Conservation (phyloP, 1,140 invertebrate genomes). For the Penaeus indicus region DNA sequence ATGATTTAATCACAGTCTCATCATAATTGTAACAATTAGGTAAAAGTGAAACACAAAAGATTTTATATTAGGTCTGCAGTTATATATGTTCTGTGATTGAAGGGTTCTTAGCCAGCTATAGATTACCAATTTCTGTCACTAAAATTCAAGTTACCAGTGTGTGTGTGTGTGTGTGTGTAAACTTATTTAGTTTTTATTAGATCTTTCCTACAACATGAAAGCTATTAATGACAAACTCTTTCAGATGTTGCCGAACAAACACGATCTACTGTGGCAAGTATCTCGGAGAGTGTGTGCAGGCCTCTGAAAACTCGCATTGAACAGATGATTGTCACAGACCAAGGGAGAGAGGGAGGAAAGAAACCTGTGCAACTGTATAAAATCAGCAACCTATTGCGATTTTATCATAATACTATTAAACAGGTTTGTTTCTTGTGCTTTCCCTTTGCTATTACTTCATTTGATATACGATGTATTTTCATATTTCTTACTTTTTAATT, state of each 20-base stretch:
- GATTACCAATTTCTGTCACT: not conserved
- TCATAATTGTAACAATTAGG: not conserved
- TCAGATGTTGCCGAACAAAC: constrained; percentile 81
- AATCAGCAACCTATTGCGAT: constrained; percentile 88
- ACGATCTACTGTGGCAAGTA: constrained; percentile 74
- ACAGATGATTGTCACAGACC: constrained; percentile 86
- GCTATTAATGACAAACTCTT: not conserved
- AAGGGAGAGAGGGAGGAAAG: constrained; percentile 73
- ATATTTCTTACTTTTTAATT: too few species aligned
- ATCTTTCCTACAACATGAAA: not conserved
- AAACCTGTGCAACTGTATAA: constrained; percentile 83
- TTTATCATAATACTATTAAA: constrained; percentile 86
- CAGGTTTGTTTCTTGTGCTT: constrained; percentile 71
- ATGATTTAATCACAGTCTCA: too few species aligned
- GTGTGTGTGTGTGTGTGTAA: too few species aligned
- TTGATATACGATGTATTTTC: not conserved
- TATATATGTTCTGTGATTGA: too few species aligned
- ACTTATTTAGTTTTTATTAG: not conserved
- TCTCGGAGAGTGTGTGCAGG: constrained; percentile 93
- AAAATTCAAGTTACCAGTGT: not conserved
- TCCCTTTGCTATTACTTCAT: not conserved
- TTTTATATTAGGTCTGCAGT: too few species aligned
- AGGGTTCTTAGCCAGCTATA: too few species aligned
- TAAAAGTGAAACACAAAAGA: too few species aligned
- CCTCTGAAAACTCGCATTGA: constrained; percentile 93